Evolutionary conservation across 2,888 invertebrate genomes (phyloP).

Genomic region (Agrotis exclamationis): DNA sequence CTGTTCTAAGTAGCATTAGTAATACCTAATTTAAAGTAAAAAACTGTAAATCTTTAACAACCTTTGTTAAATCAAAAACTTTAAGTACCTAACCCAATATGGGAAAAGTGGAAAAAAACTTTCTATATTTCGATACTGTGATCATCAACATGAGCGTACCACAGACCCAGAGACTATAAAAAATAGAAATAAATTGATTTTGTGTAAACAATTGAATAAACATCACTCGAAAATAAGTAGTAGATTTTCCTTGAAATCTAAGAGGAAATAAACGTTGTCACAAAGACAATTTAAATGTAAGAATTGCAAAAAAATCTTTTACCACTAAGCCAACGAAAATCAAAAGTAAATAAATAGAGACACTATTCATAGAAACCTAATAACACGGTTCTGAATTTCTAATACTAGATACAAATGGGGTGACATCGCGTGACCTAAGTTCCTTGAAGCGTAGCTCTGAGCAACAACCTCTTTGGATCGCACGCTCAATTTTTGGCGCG

Average conservation of each 20-base stretch:
- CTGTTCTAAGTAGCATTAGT: too few species aligned
- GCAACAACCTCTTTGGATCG: conserved; percentile 46
- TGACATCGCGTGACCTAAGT: conserved; percentile 13
- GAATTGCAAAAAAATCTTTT: neutral
- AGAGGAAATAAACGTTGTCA: conserved; percentile 4
- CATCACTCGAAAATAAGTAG: neutral
- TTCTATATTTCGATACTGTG: neutral
- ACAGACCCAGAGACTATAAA: neutral
- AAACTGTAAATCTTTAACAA: too few species aligned
- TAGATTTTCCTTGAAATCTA: conserved; percentile 2
- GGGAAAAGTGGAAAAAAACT: neutral
- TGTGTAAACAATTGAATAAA: too few species aligned
- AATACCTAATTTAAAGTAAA: too few species aligned
- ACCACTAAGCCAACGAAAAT: conserved; percentile 6
- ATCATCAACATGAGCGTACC: neutral
- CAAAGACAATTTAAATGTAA: neutral
- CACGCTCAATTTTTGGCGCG: conserved; percentile 55
- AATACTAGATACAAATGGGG: conserved; percentile 26
- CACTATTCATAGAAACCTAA: conserved; percentile 35
- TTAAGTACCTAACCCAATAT: neutral
- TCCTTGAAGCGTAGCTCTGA: conserved; percentile 32
- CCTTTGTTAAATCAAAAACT: neutral
- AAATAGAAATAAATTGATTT: too few species aligned
- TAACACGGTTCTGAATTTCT: conserved; percentile 27
- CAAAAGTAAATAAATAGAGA: conserved; percentile 36